These are phyloP conservation scores for Monopterus albus DNA, from an alignment of 2,113 vertebrate species.

Conservation along the genomic window DNA sequence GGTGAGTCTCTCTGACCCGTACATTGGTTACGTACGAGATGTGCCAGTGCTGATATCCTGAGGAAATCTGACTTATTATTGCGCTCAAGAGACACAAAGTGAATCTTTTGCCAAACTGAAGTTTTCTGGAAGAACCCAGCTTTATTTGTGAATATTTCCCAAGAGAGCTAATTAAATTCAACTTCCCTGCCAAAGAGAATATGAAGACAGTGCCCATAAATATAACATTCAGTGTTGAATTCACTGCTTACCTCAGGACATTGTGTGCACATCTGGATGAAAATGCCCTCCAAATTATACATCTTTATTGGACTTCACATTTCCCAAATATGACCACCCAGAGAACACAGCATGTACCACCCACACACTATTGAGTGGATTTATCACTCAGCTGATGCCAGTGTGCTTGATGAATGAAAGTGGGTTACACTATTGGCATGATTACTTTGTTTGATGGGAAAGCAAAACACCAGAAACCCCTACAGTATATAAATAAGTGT, in stretches of 20 bases:
- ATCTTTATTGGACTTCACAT: slow-evolving; percentile 72
- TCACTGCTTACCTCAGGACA: slow-evolving; percentile 46
- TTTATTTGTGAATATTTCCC: slow-evolving; percentile 39
- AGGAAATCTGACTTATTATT: slow-evolving; percentile 28
- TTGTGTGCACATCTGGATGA: slow-evolving; percentile 66
- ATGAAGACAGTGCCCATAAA: slow-evolving; percentile 51
- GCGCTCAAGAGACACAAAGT: slow-evolving; percentile 21
- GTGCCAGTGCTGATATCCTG: slow-evolving; percentile 4
- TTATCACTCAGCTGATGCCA: slow-evolving; percentile 73
- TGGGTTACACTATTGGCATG: slow-evolving; percentile 68
- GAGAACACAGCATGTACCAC: slow-evolving; percentile 68
- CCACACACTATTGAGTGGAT: slow-evolving; percentile 68
- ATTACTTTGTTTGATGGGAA: slow-evolving; percentile 62
- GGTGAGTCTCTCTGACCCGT: slow-evolving; percentile 47
- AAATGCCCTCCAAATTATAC: slow-evolving; percentile 67
- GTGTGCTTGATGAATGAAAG: slow-evolving; percentile 63
- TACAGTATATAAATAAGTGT: slow-evolving; percentile 58
- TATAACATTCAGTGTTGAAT: slow-evolving; percentile 30
- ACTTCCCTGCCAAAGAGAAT: slow-evolving; percentile 22
- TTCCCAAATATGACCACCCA: slow-evolving; percentile 80
- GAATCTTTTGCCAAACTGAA: slow-evolving; percentile 30
- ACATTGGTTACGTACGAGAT: slow-evolving; percentile 47
- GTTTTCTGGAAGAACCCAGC: slow-evolving; percentile 25
- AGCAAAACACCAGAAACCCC: slow-evolving; percentile 61
- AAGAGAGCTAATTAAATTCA: slow-evolving; percentile 36